Conservation (phyloP, 2,888 invertebrate genomes). For the Rhagium mordax region DNA sequence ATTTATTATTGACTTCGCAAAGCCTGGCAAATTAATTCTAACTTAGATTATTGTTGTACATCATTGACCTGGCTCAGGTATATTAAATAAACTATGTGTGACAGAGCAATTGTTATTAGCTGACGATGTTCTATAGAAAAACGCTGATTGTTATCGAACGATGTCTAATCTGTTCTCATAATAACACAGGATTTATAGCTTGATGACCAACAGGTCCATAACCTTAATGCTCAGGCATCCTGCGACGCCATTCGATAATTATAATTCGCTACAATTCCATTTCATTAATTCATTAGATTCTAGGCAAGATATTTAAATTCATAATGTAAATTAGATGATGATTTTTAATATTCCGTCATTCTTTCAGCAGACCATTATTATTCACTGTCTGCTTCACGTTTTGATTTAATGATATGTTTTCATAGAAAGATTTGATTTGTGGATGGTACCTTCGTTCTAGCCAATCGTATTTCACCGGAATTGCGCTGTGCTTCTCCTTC, state of each 20-base stretch:
- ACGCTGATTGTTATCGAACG: slow-evolving; percentile 54
- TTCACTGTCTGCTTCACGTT: slow-evolving; percentile 38
- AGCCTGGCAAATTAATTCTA: background rate
- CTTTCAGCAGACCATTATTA: slow-evolving; percentile 22
- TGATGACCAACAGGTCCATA: slow-evolving; percentile 62
- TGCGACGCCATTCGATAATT: slow-evolving; percentile 46
- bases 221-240: slow-evolving; percentile 55
- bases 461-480: slow-evolving; percentile 63
- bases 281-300: slow-evolving; percentile 40
- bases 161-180: slow-evolving; percentile 54
- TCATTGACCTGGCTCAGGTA: background rate
- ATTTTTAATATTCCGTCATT: slow-evolving; percentile 34
- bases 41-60: slow-evolving; percentile 4
- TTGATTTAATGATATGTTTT: slow-evolving; percentile 45
- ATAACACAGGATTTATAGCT: slow-evolving; percentile 62
- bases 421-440: slow-evolving; percentile 58
- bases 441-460: slow-evolving; percentile 52
- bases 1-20: background rate
- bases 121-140: slow-evolving; percentile 45
- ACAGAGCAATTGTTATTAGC: slow-evolving; percentile 36
- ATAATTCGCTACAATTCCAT: slow-evolving; percentile 38
- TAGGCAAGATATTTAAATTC: slow-evolving; percentile 39
- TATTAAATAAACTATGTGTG: background rate
- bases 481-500: slow-evolving; percentile 56
- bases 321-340: slow-evolving; percentile 44